These are phyloP conservation scores for Caranx melampygus DNA, from an alignment of 2,113 vertebrate species.

Conservation along the genomic window DNA sequence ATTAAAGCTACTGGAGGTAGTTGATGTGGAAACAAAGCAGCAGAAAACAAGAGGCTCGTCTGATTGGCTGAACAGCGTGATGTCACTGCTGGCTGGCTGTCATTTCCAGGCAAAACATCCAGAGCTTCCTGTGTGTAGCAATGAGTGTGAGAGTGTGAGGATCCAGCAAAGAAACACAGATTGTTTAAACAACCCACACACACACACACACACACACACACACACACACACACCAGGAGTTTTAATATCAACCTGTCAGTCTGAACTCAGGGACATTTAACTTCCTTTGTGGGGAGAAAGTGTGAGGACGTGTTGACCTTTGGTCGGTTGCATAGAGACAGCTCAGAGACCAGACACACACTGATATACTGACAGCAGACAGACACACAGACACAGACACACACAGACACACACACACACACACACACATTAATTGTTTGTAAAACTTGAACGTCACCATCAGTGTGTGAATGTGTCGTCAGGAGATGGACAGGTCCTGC, in stretches of 20 bases:
- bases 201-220: no score
- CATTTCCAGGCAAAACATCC: slow-evolving; percentile 5
- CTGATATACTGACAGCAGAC: no score
- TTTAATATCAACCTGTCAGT: slow-evolving; percentile 71
- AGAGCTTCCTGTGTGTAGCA: neutral
- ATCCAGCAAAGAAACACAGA: slow-evolving; percentile 20
- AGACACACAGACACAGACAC: no score
- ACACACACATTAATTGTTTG: no score
- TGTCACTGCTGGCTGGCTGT: slow-evolving; percentile 35
- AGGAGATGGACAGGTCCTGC: no score
- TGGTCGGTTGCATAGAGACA: slow-evolving; percentile 47
- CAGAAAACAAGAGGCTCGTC: neutral
- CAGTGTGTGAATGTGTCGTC: no score
- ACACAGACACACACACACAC: no score
- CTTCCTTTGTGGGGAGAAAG: slow-evolving; percentile 56
- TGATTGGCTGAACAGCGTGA: slow-evolving; percentile 49
- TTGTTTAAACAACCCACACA: neutral
- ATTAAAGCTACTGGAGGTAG: no score
- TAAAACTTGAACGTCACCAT: no score
- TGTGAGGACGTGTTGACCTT: slow-evolving; percentile 54
- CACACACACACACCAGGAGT: neutral
- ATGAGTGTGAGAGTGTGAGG: neutral
- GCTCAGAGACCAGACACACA: slow-evolving; percentile 30
- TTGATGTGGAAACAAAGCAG: slow-evolving; percentile 9
- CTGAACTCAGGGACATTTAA: slow-evolving; percentile 51